These are phyloP conservation scores for Scomber scombrus DNA, from an alignment of 2,113 vertebrate species.

Conservation along the genomic window DNA sequence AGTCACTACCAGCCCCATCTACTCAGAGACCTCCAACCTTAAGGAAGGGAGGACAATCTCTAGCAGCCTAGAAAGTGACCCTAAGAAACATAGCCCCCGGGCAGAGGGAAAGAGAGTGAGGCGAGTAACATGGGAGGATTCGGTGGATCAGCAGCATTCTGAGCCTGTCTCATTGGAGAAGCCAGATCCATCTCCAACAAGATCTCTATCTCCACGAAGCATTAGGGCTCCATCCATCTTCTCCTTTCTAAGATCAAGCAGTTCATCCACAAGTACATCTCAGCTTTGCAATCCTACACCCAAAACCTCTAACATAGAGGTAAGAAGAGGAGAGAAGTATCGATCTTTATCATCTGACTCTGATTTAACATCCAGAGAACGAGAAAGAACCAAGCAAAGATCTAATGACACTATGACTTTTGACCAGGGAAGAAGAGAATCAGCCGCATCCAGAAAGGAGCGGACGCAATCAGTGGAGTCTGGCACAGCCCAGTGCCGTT, in stretches of 20 bases:
- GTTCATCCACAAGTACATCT: slow-evolving; percentile 35
- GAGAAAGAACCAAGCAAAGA: slow-evolving; percentile 28
- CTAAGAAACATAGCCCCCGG: slow-evolving; percentile 45
- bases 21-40: slow-evolving; percentile 36
- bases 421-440: slow-evolving; percentile 43
- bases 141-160: slow-evolving; percentile 50
- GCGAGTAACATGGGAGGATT: slow-evolving; percentile 72
- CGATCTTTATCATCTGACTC: slow-evolving; percentile 62
- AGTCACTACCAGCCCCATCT: slow-evolving; percentile 36
- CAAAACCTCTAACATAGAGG: slow-evolving; percentile 48
- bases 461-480: slow-evolving; percentile 58
- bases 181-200: slow-evolving; percentile 18
- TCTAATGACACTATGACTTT: slow-evolving; percentile 23
- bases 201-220: slow-evolving; percentile 37
- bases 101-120: slow-evolving; percentile 62
- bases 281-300: slow-evolving; percentile 19
- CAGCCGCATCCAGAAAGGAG: slow-evolving; percentile 34
- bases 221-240: slow-evolving; percentile 67
- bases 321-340: slow-evolving; percentile 55
- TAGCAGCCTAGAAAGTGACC: slow-evolving; percentile 52
- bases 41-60: slow-evolving; percentile 51
- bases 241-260: slow-evolving; percentile 69
- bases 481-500: slow-evolving; percentile 21
- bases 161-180: slow-evolving; percentile 36
- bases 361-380: slow-evolving; percentile 32